A percentile compares a stretch with the other conserved stretches of the same genome.
Evolutionary conservation across 1,140 invertebrate genomes (phyloP).

Genomic region (Acromyrmex echinatior): DNA sequence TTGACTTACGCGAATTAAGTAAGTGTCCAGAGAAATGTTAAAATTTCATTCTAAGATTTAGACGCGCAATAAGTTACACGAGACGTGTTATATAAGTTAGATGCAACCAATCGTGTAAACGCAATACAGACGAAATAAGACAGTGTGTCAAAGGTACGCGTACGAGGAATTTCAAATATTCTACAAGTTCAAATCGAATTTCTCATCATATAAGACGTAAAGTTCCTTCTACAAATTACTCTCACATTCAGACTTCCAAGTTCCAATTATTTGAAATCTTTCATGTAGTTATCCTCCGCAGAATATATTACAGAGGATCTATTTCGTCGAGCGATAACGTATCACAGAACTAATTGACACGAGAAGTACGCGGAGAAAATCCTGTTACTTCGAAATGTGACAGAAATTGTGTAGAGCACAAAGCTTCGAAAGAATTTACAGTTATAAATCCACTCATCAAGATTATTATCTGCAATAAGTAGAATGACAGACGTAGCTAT

Average conservation of each 20-base stretch:
- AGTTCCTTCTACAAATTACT: conserved; percentile 31
- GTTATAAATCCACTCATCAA: background rate
- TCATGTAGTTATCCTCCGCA: background rate
- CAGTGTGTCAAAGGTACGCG: conserved; percentile 4
- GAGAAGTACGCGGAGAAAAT: background rate
- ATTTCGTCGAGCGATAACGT: conserved; percentile 2
- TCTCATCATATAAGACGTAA: conserved; percentile 12
- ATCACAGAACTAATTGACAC: background rate
- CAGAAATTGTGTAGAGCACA: background rate
- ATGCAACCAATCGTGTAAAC: conserved; percentile 22
- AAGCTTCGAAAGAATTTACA: background rate
- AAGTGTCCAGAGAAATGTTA: background rate
- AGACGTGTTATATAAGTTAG: background rate
- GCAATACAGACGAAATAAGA: background rate
- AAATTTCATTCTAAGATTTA: conserved; percentile 15
- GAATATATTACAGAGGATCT: background rate
- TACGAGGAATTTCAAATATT: conserved; percentile 21
- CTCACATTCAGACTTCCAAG: conserved; percentile 4
- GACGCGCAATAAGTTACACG: background rate
- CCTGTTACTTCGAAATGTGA: background rate
- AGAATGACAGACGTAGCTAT: background rate
- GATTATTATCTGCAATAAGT: background rate
- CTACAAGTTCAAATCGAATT: background rate
- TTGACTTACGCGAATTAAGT: background rate
- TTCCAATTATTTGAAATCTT: conserved; percentile 36